Evolutionary conservation across 2,113 vertebrate genomes (phyloP), one percentile per base, ranked within the genome.

Genomic region (Grallaria varia): DNA sequence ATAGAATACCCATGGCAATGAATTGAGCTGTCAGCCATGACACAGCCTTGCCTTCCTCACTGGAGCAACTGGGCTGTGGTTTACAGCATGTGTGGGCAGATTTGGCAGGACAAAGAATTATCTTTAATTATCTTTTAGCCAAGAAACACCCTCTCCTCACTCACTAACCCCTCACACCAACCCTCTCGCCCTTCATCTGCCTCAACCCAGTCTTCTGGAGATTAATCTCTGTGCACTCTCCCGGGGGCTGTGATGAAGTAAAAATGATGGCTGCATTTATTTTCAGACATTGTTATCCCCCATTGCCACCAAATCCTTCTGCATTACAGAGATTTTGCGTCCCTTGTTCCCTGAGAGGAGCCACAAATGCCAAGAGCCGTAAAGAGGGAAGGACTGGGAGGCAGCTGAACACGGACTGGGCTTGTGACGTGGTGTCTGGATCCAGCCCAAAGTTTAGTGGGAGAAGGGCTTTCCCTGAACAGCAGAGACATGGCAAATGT

Each of bases 281-380:
- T 63, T 84, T 59, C 60, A 90, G 67, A 42, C 19, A 39, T 28
- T 0, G 0, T 2, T 35, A 17, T 25, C 10, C 8, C 35, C 9
- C 22, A 14, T 3, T 25, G 25, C 50, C 64, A 66, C 52, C 6
- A 2, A 59, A 82, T 40, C 28, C 39, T 55, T 23, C 56, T 64
- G 44, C 4, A 13, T n/a, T 45, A 24, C 68, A 80, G 56, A 33
- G 2, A 1, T 17, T 33, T 77, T 2, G 0, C 4, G 2, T 25
- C 1, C 1, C 56, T 84, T 52, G 33, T 22, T 60, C 35, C 16
- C 52, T 33, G 40, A 77, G 39, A 42, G 3, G 30, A 90, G 30
- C 30, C 45, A 33, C 49, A 12, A 19, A 37, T 4, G 6, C 62
- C 7, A 1, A 4, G 67, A 59, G 69, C 58, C 73, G 58, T 64